phyloP scores from a whole-genome alignment of 2,797 vertebrate species.

The Limosa lapponica region DNA sequence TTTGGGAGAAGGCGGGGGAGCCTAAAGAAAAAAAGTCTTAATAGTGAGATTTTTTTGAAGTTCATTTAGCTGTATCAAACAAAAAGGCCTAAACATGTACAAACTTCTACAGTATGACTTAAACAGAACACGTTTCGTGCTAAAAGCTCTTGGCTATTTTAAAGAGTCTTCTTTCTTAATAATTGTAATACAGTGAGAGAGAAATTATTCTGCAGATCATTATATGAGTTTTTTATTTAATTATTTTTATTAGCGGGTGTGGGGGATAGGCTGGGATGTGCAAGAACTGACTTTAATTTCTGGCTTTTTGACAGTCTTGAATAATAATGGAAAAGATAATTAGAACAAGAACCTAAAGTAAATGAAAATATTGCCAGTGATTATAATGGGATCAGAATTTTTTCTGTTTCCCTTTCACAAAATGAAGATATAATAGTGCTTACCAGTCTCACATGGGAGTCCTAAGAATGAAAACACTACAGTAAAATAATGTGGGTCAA shows the following conservation, averaged over 20 bases:
- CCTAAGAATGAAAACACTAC: background rate
- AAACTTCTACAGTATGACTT: background rate
- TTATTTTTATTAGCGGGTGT: background rate
- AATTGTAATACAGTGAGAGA: background rate
- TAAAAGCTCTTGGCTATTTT: background rate
- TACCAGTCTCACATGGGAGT: background rate
- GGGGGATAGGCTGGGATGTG: background rate
- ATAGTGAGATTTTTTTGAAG: background rate
- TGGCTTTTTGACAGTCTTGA: constrained; percentile 35
- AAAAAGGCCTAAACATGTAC: background rate
- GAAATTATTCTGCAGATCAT: background rate
- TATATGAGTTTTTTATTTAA: background rate
- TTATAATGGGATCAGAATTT: constrained; percentile 17
- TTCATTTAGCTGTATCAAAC: background rate
- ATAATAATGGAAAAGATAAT: constrained; percentile 61
- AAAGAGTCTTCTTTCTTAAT: background rate
- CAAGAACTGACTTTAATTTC: background rate
- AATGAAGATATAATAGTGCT: constrained; percentile 5
- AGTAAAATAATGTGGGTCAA: background rate
- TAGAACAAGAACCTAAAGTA: constrained; percentile 36
- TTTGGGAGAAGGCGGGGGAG: background rate
- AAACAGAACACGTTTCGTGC: background rate
- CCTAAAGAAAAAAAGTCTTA: background rate
- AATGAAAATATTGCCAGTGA: constrained; percentile 37
- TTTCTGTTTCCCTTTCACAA: background rate